Conservation (phyloP, 2,888 invertebrate species). For the Thera britannica region DNA sequence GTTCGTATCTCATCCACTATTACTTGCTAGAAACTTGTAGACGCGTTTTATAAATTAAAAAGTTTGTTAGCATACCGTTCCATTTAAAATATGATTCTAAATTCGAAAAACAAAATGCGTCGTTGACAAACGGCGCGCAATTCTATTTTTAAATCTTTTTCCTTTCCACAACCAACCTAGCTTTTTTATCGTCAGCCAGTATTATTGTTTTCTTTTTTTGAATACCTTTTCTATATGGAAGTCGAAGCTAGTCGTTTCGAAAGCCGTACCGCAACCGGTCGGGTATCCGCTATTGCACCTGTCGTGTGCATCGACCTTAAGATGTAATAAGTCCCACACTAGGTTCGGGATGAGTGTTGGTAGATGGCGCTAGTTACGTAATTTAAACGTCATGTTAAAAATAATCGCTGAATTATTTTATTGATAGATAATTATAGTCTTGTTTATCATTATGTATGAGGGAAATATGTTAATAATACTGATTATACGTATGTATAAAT, state of each 20-base stretch:
- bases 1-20: not conserved
- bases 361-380: constrained; percentile 20
- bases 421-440: too few species aligned
- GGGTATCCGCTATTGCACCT: constrained; percentile 59
- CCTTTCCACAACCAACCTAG: not conserved
- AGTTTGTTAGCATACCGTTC: not conserved
- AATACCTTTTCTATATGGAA: constrained; percentile 23
- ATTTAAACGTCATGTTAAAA: too few species aligned
- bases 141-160: not conserved
- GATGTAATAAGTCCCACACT: constrained; percentile 33
- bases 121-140: not conserved
- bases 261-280: constrained; percentile 54
- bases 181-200: constrained; percentile 9
- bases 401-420: too few species aligned
- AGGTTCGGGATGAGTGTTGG: constrained; percentile 26
- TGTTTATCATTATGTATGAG: too few species aligned
- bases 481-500: too few species aligned
- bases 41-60: not conserved
- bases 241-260: constrained; percentile 37
- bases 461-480: too few species aligned
- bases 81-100: not conserved
- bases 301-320: constrained; percentile 49
- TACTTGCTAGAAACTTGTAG: constrained; percentile 1
- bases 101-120: not conserved
- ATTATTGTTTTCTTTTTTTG: constrained; percentile 17